phyloP scores from a whole-genome alignment of 2,113 vertebrate species.

The Menura novaehollandiae region DNA sequence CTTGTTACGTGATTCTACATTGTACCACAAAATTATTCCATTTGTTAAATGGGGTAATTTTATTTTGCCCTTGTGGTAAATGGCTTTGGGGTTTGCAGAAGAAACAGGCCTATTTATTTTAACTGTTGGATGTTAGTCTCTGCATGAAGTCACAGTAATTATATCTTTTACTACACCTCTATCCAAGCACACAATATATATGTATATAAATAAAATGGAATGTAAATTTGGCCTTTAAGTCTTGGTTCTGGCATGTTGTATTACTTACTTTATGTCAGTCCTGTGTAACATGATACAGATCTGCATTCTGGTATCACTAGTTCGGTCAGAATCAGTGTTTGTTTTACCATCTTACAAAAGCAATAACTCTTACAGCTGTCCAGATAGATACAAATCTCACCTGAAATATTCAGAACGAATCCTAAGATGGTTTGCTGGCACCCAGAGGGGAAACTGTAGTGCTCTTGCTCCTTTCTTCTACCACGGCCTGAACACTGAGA shows the following conservation, averaged over 20 bases:
- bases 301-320: conserved; percentile 43
- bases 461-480: conserved; percentile 1
- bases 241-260: background rate
- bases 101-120: background rate
- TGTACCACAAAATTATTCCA: background rate
- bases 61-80: conserved; percentile 3
- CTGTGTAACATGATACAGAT: conserved; percentile 27
- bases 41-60: background rate
- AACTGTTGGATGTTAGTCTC: background rate
- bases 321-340: conserved; percentile 44
- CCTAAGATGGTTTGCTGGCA: conserved; percentile 25
- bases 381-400: conserved; percentile 63
- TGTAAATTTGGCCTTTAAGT: conserved; percentile 64
- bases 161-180: background rate
- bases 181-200: background rate
- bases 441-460: conserved; percentile 1
- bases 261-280: conserved; percentile 26
- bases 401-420: conserved; percentile 55
- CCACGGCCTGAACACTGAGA: background rate
- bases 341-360: conserved; percentile 59
- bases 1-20: background rate
- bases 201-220: conserved; percentile 51
- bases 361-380: conserved; percentile 68
- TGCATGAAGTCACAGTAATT: conserved; percentile 19
- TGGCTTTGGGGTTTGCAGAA: background rate